Evolutionary conservation across 2,797 vertebrate species (phyloP), one percentile per base, ranked within the genome.

Genomic region (Anabacerthia variegaticeps): DNA sequence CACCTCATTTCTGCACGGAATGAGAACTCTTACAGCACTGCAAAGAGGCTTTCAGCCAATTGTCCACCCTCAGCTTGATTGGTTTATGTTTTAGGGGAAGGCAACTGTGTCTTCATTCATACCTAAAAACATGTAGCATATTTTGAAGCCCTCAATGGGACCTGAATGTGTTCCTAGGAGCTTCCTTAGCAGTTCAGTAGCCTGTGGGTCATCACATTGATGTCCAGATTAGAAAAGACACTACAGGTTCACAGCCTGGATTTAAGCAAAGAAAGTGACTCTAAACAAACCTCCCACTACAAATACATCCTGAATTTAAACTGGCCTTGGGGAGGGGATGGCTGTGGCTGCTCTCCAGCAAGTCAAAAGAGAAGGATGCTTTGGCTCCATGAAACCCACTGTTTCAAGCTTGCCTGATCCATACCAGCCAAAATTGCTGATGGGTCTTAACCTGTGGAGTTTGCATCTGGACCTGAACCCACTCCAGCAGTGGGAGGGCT

Each of bases 71-170:
- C 63, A 65, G 32, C 4, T 48, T 36, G 23, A 63, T 3, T 56
- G 12, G 10, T 75, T 14, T 20, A 28, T 11, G 7, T 28, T 68
- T 80, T 24, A 74, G 30, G 36, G 76, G 71, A 58, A 69, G 82
- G 19, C 27, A 77, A 37, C 46, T 12, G 9, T 0, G 0, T 46
- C n/a, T 62, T 67, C 27, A 32, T 61, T 65, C 55, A 54, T 1
- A 74, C 9, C 14, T 74, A 43, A 67, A 74, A 77, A 9, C 14
- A 79, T 4, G 10, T 0, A 34, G 20, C 14, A 7, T 12, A 49
- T 14, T 54, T 63, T 75, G 49, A 90, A 89, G 51, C 12, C 15
- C 71, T 83, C 52, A 59, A 65, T 9, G 30, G 89, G 86, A 30
- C 24, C 43, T 82, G 39, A 67, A 39, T 24, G 2, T 32, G 20